These are phyloP conservation scores for Heliconius melpomene DNA, from an alignment of 1,140 invertebrate genomes.

Conservation along the genomic window DNA sequence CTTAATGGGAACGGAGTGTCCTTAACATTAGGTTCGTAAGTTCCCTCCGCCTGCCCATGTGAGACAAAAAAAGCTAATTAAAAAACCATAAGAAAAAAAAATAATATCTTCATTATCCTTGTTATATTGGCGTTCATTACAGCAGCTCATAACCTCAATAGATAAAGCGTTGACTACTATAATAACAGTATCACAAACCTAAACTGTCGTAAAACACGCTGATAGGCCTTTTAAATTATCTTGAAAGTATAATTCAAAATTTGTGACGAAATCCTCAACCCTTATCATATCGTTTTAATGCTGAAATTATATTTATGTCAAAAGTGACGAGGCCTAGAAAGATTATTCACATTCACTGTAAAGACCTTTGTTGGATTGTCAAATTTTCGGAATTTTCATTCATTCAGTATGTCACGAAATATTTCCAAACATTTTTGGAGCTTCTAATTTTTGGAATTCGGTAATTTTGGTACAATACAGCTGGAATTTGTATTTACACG, in stretches of 20 bases:
- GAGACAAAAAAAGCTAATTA: too few relatives aligned
- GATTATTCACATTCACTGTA: neutral
- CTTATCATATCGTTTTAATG: slow-evolving; percentile 5
- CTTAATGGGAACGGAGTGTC: too few relatives aligned
- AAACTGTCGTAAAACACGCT: neutral
- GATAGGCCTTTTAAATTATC: slow-evolving; percentile 2
- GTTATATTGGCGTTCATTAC: neutral
- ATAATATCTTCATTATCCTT: neutral
- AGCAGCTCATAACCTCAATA: neutral
- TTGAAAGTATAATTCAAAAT: neutral
- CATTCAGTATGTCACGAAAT: neutral
- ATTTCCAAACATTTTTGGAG: neutral
- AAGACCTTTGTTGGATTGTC: neutral
- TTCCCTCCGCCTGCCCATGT: too few relatives aligned
- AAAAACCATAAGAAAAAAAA: too few relatives aligned
- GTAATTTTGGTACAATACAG: too few relatives aligned
- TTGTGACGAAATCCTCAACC: neutral
- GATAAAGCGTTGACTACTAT: neutral
- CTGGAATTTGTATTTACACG: too few relatives aligned
- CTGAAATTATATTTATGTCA: slow-evolving; percentile 7
- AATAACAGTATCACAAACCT: neutral
- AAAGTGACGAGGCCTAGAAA: neutral
- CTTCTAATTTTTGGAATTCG: too few relatives aligned
- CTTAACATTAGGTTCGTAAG: too few relatives aligned
- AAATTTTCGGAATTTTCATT: neutral